phyloP scores from a whole-genome alignment of 2,797 vertebrate genomes.

The Leptatherina wallacei region DNA sequence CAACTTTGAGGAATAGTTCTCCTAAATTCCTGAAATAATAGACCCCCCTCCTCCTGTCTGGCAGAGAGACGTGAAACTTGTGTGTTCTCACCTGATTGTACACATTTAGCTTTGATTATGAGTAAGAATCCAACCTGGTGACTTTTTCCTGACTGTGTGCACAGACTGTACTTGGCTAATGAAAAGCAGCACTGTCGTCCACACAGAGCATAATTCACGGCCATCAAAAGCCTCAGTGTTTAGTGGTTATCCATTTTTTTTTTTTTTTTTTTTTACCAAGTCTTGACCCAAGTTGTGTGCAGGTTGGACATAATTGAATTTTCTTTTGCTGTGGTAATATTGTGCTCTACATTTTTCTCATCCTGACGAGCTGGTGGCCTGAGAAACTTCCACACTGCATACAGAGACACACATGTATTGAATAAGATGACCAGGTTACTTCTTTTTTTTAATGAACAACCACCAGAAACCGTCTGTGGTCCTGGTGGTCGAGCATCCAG shows the following conservation, averaged over 20 bases:
- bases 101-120: slow-evolving; percentile 8
- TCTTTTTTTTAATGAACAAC: background rate
- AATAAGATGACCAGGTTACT: background rate
- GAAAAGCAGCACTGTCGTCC: slow-evolving; percentile 83
- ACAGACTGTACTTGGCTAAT: slow-evolving; percentile 68
- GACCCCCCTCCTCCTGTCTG: background rate
- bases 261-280: slow-evolving; percentile 41
- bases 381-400: background rate
- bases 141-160: slow-evolving; percentile 47
- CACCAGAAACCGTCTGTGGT: no score
- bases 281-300: slow-evolving; percentile 61
- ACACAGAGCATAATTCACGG: slow-evolving; percentile 72
- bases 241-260: slow-evolving; percentile 48
- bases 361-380: background rate
- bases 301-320: slow-evolving; percentile 71
- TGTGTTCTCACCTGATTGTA: background rate
- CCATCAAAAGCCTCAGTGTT: slow-evolving; percentile 83
- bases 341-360: slow-evolving; percentile 39
- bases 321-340: slow-evolving; percentile 45
- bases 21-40: background rate
- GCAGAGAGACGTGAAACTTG: slow-evolving; percentile 11
- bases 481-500: no score
- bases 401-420: background rate
- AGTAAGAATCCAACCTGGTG: slow-evolving; percentile 22
- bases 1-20: background rate